These are phyloP conservation scores for Catostylus mosaicus DNA, from an alignment of 30 jellyfish, hydroid and myxozoan genomes.

Conservation along the genomic window DNA sequence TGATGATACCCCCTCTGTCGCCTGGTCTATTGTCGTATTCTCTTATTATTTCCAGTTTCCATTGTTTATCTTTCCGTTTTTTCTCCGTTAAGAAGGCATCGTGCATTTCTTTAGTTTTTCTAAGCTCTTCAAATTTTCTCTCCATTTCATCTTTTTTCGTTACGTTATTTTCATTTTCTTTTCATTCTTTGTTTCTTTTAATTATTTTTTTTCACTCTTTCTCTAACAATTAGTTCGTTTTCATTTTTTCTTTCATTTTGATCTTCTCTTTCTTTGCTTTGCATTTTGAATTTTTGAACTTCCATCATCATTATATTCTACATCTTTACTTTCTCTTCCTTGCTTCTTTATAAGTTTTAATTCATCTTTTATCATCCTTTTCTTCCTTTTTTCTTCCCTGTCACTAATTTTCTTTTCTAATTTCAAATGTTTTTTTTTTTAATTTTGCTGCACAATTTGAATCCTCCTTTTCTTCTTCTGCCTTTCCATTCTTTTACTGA, in stretches of 20 bases:
- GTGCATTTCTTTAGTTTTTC: neutral
- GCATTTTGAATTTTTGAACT: neutral
- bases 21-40: too few species aligned
- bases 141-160: neutral
- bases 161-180: neutral
- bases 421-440: neutral
- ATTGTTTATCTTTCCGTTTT: neutral
- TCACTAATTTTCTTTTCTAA: neutral
- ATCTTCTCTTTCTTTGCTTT: neutral
- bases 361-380: neutral
- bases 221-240: neutral
- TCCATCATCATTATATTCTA: too few species aligned
- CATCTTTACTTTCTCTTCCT: neutral
- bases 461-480: neutral
- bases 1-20: too few species aligned
- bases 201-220: neutral
- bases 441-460: constrained; percentile 1
- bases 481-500: neutral
- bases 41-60: neutral
- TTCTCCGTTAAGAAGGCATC: neutral
- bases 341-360: neutral
- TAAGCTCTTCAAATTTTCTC: neutral
- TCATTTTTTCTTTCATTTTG: neutral
- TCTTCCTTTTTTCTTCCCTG: neutral
- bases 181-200: neutral